Percentiles rank a stretch among this genome's conserved stretches.
These are phyloP conservation scores for Galago senegalensis DNA, from an alignment of 2,797 vertebrate genomes.

Conservation along the genomic window DNA sequence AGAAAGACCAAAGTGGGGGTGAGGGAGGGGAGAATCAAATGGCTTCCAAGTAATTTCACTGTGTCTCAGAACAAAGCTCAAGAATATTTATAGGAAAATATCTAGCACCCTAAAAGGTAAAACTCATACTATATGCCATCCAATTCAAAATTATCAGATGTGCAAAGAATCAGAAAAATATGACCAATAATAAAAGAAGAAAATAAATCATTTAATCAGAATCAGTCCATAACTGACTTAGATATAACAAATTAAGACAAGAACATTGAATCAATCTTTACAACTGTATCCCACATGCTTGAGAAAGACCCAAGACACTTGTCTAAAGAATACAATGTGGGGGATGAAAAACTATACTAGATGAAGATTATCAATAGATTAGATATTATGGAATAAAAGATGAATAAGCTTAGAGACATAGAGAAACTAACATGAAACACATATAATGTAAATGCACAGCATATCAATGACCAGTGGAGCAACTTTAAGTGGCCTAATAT, in stretches of 20 bases:
- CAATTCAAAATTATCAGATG: neutral
- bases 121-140: neutral
- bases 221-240: neutral
- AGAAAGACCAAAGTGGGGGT: neutral
- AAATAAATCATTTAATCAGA: neutral
- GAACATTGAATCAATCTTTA: neutral
- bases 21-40: no score
- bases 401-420: neutral
- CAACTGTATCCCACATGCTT: neutral
- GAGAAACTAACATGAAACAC: neutral
- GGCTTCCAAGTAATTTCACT: neutral
- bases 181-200: neutral
- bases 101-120: neutral
- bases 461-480: neutral
- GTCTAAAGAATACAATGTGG: neutral
- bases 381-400: neutral
- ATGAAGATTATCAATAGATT: neutral
- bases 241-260: neutral
- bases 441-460: constrained; percentile 19
- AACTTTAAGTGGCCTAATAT: neutral
- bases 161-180: neutral
- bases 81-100: neutral
- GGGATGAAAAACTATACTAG: neutral
- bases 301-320: neutral
- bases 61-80: neutral